Evolutionary conservation across 2,113 vertebrate species (phyloP), one percentile per base, ranked within the genome.

Genomic region (Catharus bicknelli): DNA sequence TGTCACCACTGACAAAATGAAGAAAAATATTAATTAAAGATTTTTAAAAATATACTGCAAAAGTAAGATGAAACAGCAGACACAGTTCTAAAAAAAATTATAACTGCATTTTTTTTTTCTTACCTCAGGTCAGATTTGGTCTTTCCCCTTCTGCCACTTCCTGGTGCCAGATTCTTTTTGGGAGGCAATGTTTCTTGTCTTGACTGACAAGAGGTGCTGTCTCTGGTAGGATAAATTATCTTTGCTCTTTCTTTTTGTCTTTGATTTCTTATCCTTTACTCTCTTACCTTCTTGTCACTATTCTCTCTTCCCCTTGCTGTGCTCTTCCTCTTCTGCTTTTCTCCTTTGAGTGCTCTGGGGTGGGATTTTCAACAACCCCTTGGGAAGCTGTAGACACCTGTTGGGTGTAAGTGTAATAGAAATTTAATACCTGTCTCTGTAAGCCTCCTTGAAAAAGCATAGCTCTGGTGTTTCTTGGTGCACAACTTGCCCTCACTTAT

Each of bases 181-280:
- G 90, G 80, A 94, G 96, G 94, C 94, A 96, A 68, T 79, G 86
- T 96, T 96, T 96, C 96, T 96, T 96, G 95, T 96, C 94, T 95
- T 96, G 90, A 93, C 80, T 96, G 95, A 95, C 94, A 95, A 96
- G 96, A 96, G 95, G 95, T 96, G 95, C 95, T 96, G 92, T 96
- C 92, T 96, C 92, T 95, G 92, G 95, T 95, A 96, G 90, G 90
- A 93, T 96, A 64, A 93, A 88, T 82, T 86, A 63, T 68, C 68
- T 80, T 95, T 94, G 55, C 63, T 83, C 93, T 90, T 63, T 63
- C 90, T 76, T 50, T 62, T 88, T 88, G 67, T 69, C 78, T 90
- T 86, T 94, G 36, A 34, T 88, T 48, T 88, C 18, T 82, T 80
- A 84, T 29, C 45, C 75, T 80, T 91, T 34, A 38, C 38, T 2